These are phyloP conservation scores for Chromoteleia sp. DNA, from an alignment of 2,888 invertebrate genomes.

Conservation along the genomic window DNA sequence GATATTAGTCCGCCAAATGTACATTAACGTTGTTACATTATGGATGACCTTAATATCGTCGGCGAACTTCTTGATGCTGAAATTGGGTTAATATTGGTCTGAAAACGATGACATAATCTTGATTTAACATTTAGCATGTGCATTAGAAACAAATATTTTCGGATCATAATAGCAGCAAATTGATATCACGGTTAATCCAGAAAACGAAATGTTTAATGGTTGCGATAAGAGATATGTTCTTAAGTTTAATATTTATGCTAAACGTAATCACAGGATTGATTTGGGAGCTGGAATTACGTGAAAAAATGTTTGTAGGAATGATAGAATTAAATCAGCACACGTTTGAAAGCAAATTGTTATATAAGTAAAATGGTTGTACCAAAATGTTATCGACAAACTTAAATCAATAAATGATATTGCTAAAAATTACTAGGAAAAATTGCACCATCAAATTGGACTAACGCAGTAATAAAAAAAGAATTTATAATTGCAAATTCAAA, in stretches of 20 bases:
- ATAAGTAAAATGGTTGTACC: too few relatives aligned
- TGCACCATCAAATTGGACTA: too few relatives aligned
- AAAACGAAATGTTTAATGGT: slow-evolving; percentile 12
- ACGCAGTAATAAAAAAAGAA: too few relatives aligned
- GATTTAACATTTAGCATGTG: background rate
- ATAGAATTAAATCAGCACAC: too few relatives aligned
- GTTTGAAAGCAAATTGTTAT: too few relatives aligned
- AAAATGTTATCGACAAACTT: too few relatives aligned
- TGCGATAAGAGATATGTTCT: background rate
- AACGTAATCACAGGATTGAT: background rate
- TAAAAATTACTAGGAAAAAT: too few relatives aligned
- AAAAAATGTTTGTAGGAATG: too few relatives aligned
- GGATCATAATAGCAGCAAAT: too few relatives aligned
- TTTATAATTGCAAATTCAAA: too few relatives aligned
- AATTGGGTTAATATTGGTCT: slow-evolving; percentile 29
- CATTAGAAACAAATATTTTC: slow-evolving; percentile 15
- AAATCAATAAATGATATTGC: too few relatives aligned
- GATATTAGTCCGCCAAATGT: slow-evolving; percentile 30
- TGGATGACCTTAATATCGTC: slow-evolving; percentile 20
- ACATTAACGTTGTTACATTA: slow-evolving; percentile 46
- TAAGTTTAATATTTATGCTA: background rate
- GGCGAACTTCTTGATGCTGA: slow-evolving; percentile 5
- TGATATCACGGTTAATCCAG: background rate
- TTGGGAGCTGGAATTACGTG: background rate
- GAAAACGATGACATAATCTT: slow-evolving; percentile 17